Base-by-base conservation (phyloP, 2,797 vertebrate genomes). In the Poecilia velifera region DNA sequence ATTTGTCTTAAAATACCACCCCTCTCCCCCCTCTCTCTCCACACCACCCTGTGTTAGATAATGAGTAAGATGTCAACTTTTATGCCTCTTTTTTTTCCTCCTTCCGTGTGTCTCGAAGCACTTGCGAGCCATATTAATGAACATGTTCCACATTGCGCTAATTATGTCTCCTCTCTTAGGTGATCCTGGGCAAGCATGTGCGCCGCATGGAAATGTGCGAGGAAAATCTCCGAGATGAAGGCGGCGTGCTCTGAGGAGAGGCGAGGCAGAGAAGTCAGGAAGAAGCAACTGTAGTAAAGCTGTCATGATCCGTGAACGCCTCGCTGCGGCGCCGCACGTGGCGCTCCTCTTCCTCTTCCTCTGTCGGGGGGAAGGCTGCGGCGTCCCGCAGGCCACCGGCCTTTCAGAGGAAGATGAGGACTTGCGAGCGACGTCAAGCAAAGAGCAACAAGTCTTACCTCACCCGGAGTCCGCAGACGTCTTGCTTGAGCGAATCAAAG, bases 331-430 rank as follows among this genome's bases (percentile, higher is more conserved):
- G 31, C 71, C 87, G 6, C 86, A 51, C 0, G 31, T 83, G 46
- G 76, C 88, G 51, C 88, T 94, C 57, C 84, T 95, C 20, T 53
- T 94, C 59, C 84, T 94, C 76, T 62, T 93, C n/a, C 75, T 93
- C 73, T 91, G 78, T 36, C 71, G 83, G 55, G 90, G 86, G 81
- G 89, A 86, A 74, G 73, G 72, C 80, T 75, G 46, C 53, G 70
- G 77, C 76, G 10, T 82, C 71, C 86, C 82, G 14, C 39, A 53
- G n/a, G 85, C 84, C 28, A 55, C 47, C 6, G 81, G 82, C 51
- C 78, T 87, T 55, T 86, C 47, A 25, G 79, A 88, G 49, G 83
- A 76, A 47, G 86, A 84, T 46, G 78, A 41, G 43, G 76, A 84
- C 76, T 83, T 77, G 73, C 80, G 47, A 55, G 76, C 28, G 49